phyloP scores from a whole-genome alignment of 2,113 vertebrate species.

The Pseudopipra pipra region DNA sequence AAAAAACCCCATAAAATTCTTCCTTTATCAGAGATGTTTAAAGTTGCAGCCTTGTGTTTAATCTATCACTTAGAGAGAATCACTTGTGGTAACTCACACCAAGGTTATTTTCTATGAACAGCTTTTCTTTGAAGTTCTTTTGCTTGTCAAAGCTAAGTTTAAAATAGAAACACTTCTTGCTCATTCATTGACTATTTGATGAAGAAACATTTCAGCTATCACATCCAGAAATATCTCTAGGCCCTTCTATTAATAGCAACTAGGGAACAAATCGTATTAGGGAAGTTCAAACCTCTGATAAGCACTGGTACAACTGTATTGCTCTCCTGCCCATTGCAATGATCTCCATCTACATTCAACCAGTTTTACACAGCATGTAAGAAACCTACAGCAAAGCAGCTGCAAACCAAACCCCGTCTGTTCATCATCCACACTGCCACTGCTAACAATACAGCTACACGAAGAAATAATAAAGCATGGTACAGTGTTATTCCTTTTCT shows the following conservation, averaged over 20 bases:
- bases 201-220: slow-evolving; percentile 57
- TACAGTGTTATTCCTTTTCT: background rate
- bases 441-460: background rate
- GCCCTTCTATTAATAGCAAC: slow-evolving; percentile 44
- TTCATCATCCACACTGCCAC: background rate
- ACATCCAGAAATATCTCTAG: slow-evolving; percentile 30
- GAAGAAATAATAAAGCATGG: background rate
- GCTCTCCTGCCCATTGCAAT: background rate
- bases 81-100: background rate
- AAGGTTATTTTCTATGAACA: slow-evolving; percentile 23
- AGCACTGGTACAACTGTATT: background rate
- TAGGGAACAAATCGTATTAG: slow-evolving; percentile 34
- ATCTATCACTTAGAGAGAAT: background rate
- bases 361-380: background rate
- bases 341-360: background rate
- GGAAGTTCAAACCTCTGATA: slow-evolving; percentile 18
- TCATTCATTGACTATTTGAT: slow-evolving; percentile 58
- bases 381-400: background rate
- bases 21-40: background rate
- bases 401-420: background rate
- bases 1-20: background rate
- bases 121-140: slow-evolving; percentile 22
- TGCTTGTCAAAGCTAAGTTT: slow-evolving; percentile 33
- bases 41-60: background rate
- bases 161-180: slow-evolving; percentile 59